These are phyloP conservation scores for Tanypteryx hageni DNA, from an alignment of 2,888 invertebrate species.

Conservation along the genomic window DNA sequence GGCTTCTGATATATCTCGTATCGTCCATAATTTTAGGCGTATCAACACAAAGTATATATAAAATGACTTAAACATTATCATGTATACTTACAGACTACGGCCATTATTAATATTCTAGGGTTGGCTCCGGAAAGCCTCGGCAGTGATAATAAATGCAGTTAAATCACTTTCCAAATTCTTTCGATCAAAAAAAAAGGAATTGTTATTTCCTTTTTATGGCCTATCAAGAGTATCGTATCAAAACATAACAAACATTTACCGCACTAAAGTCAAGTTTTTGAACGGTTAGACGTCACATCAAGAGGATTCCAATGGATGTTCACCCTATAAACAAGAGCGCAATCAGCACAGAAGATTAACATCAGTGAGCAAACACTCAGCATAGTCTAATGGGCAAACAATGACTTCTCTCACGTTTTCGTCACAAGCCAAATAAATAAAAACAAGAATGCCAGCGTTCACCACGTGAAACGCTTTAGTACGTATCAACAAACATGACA, in stretches of 20 bases:
- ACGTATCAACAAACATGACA: neutral
- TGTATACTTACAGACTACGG: neutral
- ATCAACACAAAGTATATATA: constrained; percentile 36
- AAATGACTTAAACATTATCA: constrained; percentile 43
- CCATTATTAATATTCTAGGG: constrained; percentile 44
- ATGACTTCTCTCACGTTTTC: neutral
- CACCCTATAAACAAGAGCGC: neutral
- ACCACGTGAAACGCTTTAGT: neutral
- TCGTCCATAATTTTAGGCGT: neutral
- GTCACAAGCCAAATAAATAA: neutral
- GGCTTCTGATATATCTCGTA: neutral
- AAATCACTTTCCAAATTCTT: neutral
- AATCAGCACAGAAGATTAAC: neutral
- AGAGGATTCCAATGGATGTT: neutral
- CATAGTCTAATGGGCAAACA: neutral
- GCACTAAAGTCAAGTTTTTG: neutral
- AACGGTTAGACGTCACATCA: neutral
- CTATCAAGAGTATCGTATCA: constrained; percentile 2
- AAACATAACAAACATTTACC: constrained; percentile 13
- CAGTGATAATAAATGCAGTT: constrained; percentile 56
- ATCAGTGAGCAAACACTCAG: neutral
- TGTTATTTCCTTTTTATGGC: neutral
- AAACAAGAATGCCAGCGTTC: neutral
- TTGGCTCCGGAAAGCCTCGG: constrained; percentile 46
- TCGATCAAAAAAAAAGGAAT: neutral